Percentiles rank a stretch among this genome's conserved stretches.
phyloP scores from a whole-genome alignment of 2,888 invertebrate species.

The Tiliacea citrago region DNA sequence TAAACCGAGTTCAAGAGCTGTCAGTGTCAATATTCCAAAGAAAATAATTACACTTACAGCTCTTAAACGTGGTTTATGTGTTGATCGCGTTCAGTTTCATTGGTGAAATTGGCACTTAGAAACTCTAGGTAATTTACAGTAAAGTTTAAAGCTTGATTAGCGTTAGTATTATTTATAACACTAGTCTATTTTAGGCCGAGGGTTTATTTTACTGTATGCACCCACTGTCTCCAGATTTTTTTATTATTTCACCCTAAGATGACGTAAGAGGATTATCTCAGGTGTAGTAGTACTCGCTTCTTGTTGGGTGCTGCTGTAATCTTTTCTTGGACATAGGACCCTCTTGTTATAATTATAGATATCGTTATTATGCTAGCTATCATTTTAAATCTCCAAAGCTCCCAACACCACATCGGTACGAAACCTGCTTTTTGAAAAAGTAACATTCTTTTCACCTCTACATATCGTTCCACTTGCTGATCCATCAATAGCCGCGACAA shows the following conservation, averaged over 20 bases:
- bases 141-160: background rate
- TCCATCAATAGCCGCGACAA: background rate
- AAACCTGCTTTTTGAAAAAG: background rate
- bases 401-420: background rate
- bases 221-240: background rate
- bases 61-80: too few species aligned
- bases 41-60: too few species aligned
- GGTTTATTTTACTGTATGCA: background rate
- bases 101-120: too few species aligned
- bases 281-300: too few species aligned
- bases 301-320: background rate
- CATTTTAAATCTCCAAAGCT: too few species aligned
- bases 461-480: background rate
- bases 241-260: background rate
- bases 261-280: background rate
- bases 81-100: too few species aligned
- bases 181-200: background rate
- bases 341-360: background rate
- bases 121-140: background rate
- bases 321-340: too few species aligned
- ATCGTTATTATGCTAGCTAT: background rate
- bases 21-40: too few species aligned
- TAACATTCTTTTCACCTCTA: background rate
- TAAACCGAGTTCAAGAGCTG: too few species aligned
- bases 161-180: background rate